Evolutionary conservation across 2,888 invertebrate species (phyloP), one percentile per base, ranked within the genome.

Genomic region (Myopa tessellatipennis): DNA sequence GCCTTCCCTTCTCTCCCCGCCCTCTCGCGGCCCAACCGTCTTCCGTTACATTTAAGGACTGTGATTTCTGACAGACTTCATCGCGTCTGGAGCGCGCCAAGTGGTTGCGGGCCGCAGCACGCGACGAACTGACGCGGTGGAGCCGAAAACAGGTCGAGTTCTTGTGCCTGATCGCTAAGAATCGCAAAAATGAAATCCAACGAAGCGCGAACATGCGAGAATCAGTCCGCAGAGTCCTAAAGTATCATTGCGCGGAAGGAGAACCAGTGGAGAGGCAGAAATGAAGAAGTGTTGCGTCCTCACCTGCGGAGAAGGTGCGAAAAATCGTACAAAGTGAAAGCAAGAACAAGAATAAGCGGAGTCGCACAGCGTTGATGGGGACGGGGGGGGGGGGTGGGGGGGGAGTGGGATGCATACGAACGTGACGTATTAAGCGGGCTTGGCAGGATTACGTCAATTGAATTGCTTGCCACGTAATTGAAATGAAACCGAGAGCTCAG

Each of bases 181-280:
- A 84, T 85, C 83, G 83, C 83, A 80, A 82, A 84, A 85, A 85
- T 85, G 83, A 85, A 84, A 85, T 83, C 83, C 86, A 86, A 86
- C 86, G 86, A 86, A 86, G 86, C 86, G 84, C 83, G 83, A 86
- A 86, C 83, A 85, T 85, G n/a, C n/a, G 72, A 26, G 26, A 26
- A 26, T 76, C n/a, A n/a, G 38, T 55, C 18, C 58, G 14, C 26
- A 38, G 12, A 26, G 65, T 14, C 36, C 45, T 6, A 45, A 45
- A 10, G 45, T 3, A 45, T 45, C 45, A 45, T 45, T 1, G 45
- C 45, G 45, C 45, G 45, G 3, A 45, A 45, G 45, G 45, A 45
- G 45, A 3, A 45, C 45, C 45, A 3, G 10, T 6, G 45, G 10
- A 45, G 45, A 1, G 6, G 45, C 45, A 3, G 7, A 45, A 0